phyloP scores from a whole-genome alignment of 2,797 vertebrate genomes.

The Dryobates pubescens region DNA sequence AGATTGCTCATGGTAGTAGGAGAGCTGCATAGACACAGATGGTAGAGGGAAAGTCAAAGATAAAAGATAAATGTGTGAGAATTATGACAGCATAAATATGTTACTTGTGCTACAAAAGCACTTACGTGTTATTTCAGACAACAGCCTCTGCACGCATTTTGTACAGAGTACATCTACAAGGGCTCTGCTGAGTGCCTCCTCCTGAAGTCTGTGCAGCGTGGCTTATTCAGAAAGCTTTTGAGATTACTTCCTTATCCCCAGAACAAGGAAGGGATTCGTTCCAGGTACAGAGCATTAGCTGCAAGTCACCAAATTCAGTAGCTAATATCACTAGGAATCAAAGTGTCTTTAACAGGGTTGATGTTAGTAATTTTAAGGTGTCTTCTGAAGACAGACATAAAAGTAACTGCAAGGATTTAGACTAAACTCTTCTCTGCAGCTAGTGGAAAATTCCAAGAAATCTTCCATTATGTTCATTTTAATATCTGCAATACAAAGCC shows the following conservation, averaged over 20 bases:
- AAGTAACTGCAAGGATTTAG: not conserved
- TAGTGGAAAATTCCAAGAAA: not conserved
- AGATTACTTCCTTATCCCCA: conserved; percentile 10
- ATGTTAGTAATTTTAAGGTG: not conserved
- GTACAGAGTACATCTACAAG: not conserved
- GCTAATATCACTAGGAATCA: not conserved
- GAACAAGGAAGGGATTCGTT: not conserved
- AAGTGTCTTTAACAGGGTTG: not conserved
- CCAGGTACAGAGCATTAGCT: not conserved
- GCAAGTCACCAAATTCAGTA: not conserved
- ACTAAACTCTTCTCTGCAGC: not conserved
- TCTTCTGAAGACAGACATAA: not conserved
- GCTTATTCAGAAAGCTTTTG: not conserved
- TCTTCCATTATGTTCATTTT: not conserved
- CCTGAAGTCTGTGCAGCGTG: not conserved
- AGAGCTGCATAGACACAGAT: not conserved
- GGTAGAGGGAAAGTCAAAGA: not conserved
- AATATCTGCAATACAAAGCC: not conserved
- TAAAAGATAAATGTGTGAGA: not conserved
- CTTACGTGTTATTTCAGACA: not conserved
- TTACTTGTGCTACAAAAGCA: conserved; percentile 11
- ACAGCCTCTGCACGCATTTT: not conserved
- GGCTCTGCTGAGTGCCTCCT: not conserved
- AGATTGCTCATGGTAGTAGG: not conserved
- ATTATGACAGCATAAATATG: not conserved